Evolutionary conservation across 2,888 invertebrate genomes (phyloP).

Genomic region (Arge pagana): DNA sequence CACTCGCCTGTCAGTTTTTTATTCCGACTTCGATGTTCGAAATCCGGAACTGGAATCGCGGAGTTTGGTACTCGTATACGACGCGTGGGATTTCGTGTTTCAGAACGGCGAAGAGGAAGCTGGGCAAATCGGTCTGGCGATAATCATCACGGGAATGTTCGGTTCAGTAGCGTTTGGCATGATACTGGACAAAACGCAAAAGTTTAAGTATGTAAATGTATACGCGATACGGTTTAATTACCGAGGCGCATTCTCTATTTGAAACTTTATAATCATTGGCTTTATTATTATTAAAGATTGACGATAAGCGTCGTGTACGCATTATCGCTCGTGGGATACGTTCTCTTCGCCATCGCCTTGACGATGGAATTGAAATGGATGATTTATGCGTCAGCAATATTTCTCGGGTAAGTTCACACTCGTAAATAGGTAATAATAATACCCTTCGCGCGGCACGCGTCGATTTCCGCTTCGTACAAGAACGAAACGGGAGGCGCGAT

Average conservation of each 20-base stretch:
- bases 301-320: conserved; percentile 19
- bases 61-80: too few relatives aligned
- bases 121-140: conserved; percentile 63
- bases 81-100: conserved; percentile 16
- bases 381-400: conserved; percentile 19
- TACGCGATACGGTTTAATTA: background rate
- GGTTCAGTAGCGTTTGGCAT: conserved; percentile 65
- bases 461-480: too few relatives aligned
- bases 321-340: background rate
- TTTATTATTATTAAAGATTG: conserved; percentile 1
- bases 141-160: conserved; percentile 64
- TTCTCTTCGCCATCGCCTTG: conserved; percentile 10
- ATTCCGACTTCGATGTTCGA: too few relatives aligned
- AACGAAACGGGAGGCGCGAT: too few relatives aligned
- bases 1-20: too few relatives aligned
- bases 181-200: conserved; percentile 64
- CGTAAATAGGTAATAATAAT: too few relatives aligned
- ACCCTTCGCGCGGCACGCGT: too few relatives aligned
- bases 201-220: conserved; percentile 61
- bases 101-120: conserved; percentile 57
- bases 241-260: too few relatives aligned
- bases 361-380: conserved; percentile 19
- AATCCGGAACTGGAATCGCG: too few relatives aligned
- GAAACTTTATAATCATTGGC: background rate
- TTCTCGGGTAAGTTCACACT: conserved; percentile 17